Conservation (phyloP, 2,888 invertebrate species). For the Sisyra terminalis region DNA sequence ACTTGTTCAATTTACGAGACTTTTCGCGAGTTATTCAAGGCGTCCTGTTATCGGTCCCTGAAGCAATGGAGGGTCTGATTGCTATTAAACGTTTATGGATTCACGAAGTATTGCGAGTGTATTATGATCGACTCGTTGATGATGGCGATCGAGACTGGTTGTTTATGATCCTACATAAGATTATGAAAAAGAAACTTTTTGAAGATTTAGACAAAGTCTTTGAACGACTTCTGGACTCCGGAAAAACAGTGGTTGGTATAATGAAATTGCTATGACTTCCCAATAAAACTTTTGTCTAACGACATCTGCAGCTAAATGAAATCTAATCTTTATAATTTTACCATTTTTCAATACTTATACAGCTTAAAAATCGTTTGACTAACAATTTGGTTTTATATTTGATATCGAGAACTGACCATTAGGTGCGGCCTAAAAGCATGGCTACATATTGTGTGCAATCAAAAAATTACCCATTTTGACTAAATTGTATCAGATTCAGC, state of each 20-base stretch:
- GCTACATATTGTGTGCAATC: too few species aligned
- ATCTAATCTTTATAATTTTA: too few species aligned
- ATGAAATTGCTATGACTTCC: background rate
- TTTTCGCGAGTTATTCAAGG: constrained; percentile 90
- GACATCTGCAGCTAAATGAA: too few species aligned
- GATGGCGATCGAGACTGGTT: constrained; percentile 71
- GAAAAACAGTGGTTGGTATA: constrained; percentile 12
- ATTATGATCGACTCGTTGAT: constrained; percentile 81
- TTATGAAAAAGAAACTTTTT: constrained; percentile 40
- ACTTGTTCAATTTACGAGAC: constrained; percentile 86
- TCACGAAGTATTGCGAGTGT: constrained; percentile 84
- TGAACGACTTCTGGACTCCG: constrained; percentile 36
- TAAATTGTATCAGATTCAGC: too few species aligned
- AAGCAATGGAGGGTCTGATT: constrained; percentile 69
- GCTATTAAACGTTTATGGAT: constrained; percentile 89
- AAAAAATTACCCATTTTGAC: too few species aligned
- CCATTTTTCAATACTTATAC: too few species aligned
- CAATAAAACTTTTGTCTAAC: too few species aligned
- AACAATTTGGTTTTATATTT: too few species aligned
- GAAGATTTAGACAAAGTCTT: constrained; percentile 56
- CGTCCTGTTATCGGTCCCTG: constrained; percentile 78
- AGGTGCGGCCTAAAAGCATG: too few species aligned
- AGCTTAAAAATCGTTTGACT: too few species aligned
- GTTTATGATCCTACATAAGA: constrained; percentile 45
- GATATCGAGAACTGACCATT: too few species aligned